These are phyloP conservation scores for Petrophora chlorosata DNA, from an alignment of 2,888 invertebrate species.

Conservation along the genomic window DNA sequence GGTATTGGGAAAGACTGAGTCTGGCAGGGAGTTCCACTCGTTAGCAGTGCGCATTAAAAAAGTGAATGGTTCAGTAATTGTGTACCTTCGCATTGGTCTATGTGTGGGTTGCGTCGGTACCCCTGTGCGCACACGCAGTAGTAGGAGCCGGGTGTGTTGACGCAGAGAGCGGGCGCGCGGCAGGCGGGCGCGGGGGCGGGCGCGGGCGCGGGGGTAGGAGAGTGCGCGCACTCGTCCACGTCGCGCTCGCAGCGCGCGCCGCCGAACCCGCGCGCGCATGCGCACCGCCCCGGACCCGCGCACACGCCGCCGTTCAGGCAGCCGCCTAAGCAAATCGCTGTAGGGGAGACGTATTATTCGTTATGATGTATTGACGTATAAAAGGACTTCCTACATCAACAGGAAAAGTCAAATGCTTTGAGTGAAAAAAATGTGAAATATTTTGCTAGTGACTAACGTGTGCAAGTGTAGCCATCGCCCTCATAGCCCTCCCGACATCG, in stretches of 20 bases:
- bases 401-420: no score
- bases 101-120: conserved; percentile 84
- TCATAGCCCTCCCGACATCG: conserved; percentile 86
- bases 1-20: no score
- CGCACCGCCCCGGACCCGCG: conserved; percentile 89
- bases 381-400: no score
- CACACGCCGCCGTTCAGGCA: conserved; percentile 94
- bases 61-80: neutral
- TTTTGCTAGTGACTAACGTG: no score
- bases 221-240: conserved; percentile 90
- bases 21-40: no score
- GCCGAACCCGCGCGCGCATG: conserved; percentile 91
- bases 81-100: conserved; percentile 86
- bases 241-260: conserved; percentile 94
- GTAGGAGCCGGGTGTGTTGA: conserved; percentile 95
- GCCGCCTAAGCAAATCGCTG: conserved; percentile 91
- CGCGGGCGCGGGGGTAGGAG: conserved; percentile 85
- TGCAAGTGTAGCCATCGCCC: conserved; percentile 91
- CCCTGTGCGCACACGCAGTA: conserved; percentile 93
- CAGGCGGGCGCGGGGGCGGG: conserved; percentile 84
- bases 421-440: neutral
- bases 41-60: neutral
- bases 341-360: neutral
- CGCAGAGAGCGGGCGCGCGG: conserved; percentile 89
- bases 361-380: no score